Evolutionary conservation across 2,888 invertebrate species (phyloP), one percentile per base, ranked within the genome.

Genomic region (Frankliniella intonsa): DNA sequence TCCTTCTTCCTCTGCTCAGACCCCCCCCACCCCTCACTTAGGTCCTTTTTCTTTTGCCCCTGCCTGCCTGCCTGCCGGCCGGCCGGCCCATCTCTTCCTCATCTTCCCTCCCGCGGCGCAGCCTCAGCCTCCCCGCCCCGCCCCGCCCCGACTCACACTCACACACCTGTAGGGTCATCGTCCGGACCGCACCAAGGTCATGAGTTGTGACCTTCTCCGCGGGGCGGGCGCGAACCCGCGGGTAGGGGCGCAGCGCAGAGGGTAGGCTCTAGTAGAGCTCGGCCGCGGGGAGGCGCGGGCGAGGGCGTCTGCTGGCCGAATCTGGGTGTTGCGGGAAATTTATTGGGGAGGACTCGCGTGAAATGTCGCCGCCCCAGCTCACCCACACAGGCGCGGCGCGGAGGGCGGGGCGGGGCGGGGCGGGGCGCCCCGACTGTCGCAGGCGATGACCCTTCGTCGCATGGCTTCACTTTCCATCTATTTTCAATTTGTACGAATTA

Each of bases 401-500:
- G n/a, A n/a, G n/a, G n/a, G n/a, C 38, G 38, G 38, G 38, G 38
- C 38, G 38, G 38, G 38, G 5, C 38, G 38, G 38, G 38, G 38
- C 5, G 38, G 38, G 38, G 38, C 38, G 38, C 38, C 38, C 38
- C n/a, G n/a, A 65, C 9, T 2, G 69, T 22, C 69, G 69, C 69
- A 76, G 69, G 69, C 69, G 69, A 76, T 76, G 69, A 76, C 69
- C 69, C 69, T 76, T 25, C 69, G 38, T 5, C 38, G 69, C 69
- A 76, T 76, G 69, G 69, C 69, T 76, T 76, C 69, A 76, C 69
- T 76, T 76, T 76, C 69, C 69, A 76, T 76, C 69, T 76, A 76
- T 76, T 76, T 76, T 76, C 69, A 76, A 76, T 76, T 76, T 76
- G 69, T 76, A 76, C 69, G 69, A 76, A 76, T 76, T 76, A 76